These are phyloP conservation scores for Octodon degus DNA, from an alignment of 2,113 vertebrate genomes.

Conservation along the genomic window DNA sequence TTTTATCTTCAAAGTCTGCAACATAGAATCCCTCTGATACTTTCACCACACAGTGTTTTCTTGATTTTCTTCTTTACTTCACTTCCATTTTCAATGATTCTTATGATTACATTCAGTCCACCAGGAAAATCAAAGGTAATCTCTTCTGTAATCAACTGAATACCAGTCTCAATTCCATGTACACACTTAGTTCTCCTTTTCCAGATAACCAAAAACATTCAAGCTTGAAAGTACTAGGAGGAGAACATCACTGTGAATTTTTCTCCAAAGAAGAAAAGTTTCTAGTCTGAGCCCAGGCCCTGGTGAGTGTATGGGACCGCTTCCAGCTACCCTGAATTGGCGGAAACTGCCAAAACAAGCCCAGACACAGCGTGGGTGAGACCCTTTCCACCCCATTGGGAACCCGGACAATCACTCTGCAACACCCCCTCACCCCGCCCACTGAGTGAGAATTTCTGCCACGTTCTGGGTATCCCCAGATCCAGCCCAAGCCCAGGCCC, in stretches of 20 bases:
- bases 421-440: too few species aligned
- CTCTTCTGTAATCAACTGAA: background rate
- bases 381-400: too few species aligned
- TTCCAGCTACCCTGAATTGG: too few species aligned
- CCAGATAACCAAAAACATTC: background rate
- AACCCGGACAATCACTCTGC: too few species aligned
- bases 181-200: background rate
- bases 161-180: background rate
- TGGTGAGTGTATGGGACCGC: too few species aligned
- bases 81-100: background rate
- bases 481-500: too few species aligned
- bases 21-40: background rate
- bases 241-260: background rate
- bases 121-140: background rate
- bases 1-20: background rate
- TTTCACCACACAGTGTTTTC: background rate
- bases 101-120: background rate
- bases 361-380: too few species aligned
- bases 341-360: too few species aligned
- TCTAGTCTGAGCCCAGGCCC: too few species aligned
- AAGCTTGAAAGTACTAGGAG: background rate
- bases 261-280: background rate
- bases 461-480: too few species aligned
- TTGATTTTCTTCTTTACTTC: background rate
- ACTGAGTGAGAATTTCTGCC: too few species aligned